Evolutionary conservation across 2,113 vertebrate genomes (phyloP), one percentile per base, ranked within the genome.

Genomic region (Trematocara zebra): DNA sequence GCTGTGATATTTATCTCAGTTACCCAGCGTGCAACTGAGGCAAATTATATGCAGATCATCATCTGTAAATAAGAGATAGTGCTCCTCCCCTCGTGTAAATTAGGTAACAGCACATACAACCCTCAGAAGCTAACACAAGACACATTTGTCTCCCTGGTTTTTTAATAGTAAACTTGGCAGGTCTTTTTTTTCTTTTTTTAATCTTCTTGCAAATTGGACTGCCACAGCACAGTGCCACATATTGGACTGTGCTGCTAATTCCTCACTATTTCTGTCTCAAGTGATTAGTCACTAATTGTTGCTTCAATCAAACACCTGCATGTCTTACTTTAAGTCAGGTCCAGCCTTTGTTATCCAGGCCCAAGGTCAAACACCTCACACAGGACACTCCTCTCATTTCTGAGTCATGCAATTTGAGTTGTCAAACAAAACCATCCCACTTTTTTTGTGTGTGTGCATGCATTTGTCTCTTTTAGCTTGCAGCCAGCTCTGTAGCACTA

Each of bases 81-180:
- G 86, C 86, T 83, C 86, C 80, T 64, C 87, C 84, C 72, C 89
- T 86, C 5, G 10, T 40, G 51, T 57, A 85, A 90, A 91, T 90
- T 33, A 85, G 81, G 88, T 78, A 80, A 88, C 80, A 84, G 85
- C 81, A 85, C 88, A 89, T 95, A 96, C 67, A 74, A 51, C 40
- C 83, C 86, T 82, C 83, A 56, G 85, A 96, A 96, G 92, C 95
- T 94, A 96, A 96, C 95, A 90, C 96, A 95, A 88, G 96, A 89
- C 97, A 96, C 97, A 96, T 97, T 97, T 97, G 96, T 97, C 97
- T 96, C 96, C 89, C 82, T 78, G 84, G 33, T 96, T 97, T 97
- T 97, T 97, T 97, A 97, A 97, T 95, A 96, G 97, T 96, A 96
- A 97, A 98, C 96, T 98, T 98, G 97, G 97, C 97, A 97, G 96